Evolutionary conservation across 2,888 invertebrate species (phyloP).

Genomic region (Cenopis cana): DNA sequence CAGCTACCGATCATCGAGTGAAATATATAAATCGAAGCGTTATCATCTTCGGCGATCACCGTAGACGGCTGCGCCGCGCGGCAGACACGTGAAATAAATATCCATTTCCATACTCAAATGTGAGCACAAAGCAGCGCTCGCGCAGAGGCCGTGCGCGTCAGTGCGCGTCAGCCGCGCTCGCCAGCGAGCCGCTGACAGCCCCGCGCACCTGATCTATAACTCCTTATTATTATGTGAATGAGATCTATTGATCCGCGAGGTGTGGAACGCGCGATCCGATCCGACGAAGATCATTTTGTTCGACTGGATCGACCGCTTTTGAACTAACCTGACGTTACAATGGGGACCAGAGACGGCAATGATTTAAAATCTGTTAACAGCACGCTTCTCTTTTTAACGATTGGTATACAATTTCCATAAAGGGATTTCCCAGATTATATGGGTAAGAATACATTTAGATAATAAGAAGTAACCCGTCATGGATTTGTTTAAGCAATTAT

Average conservation of each 20-base stretch:
- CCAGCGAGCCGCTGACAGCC: constrained; percentile 56
- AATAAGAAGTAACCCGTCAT: constrained; percentile 70
- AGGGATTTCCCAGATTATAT: constrained; percentile 80
- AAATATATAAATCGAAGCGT: constrained; percentile 83
- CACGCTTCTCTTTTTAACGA: constrained; percentile 84
- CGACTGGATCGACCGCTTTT: constrained; percentile 82
- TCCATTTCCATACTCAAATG: constrained; percentile 82
- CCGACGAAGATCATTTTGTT: constrained; percentile 82
- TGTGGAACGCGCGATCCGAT: constrained; percentile 80
- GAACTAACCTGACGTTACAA: constrained; percentile 84
- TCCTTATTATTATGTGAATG: constrained; percentile 84
- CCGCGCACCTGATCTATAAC: constrained; percentile 79
- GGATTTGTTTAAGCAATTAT: constrained; percentile 39
- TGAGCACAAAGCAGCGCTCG: constrained; percentile 63
- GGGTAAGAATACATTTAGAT: constrained; percentile 69
- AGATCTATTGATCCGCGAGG: constrained; percentile 83
- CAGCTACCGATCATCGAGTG: constrained; percentile 79
- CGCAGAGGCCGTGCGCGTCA: constrained; percentile 54
- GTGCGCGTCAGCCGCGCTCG: constrained; percentile 52
- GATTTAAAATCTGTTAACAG: constrained; percentile 86
- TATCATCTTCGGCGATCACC: constrained; percentile 82
- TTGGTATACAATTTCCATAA: constrained; percentile 85
- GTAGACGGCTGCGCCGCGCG: constrained; percentile 67
- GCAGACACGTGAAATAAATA: constrained; percentile 79
- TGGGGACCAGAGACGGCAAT: constrained; percentile 81